Conservation (phyloP, 2,797 vertebrate species). For the Scolopax rusticola region DNA sequence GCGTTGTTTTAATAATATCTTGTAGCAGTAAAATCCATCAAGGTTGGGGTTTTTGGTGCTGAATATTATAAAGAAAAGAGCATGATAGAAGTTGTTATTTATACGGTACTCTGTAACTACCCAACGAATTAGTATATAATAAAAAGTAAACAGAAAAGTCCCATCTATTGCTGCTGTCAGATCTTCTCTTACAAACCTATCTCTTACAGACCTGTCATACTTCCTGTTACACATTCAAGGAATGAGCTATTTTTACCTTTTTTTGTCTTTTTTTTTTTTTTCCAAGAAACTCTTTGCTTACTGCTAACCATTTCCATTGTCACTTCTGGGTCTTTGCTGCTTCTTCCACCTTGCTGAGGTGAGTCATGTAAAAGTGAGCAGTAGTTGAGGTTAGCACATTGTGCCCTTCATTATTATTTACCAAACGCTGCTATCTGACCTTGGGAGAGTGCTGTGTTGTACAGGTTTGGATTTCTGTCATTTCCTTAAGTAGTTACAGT, state of each 20-base stretch:
- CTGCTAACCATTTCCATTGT: not conserved
- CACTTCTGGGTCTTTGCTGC: not conserved
- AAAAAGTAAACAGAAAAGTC: not conserved
- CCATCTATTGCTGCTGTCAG: not conserved
- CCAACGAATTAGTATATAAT: not conserved
- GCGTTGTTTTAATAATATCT: not conserved
- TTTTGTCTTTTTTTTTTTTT: not conserved
- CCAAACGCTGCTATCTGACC: not conserved
- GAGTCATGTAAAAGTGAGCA: not conserved
- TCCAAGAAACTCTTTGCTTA: not conserved
- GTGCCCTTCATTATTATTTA: not conserved
- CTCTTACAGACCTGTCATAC: not conserved
- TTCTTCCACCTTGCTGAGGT: not conserved
- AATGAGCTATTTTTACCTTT: not conserved
- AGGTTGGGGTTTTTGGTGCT: not conserved
- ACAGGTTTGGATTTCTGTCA: not conserved
- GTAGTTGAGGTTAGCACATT: not conserved
- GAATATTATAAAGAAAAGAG: not conserved
- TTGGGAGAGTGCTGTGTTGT: not conserved
- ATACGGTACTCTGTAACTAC: not conserved
- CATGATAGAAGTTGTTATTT: not conserved
- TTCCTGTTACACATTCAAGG: not conserved
- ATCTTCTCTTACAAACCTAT: not conserved
- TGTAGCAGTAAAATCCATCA: not conserved
- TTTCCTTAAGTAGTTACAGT: slow-evolving; percentile 9